Evolutionary conservation across 1,140 invertebrate genomes (phyloP).

Genomic region (Theocolax elegans): DNA sequence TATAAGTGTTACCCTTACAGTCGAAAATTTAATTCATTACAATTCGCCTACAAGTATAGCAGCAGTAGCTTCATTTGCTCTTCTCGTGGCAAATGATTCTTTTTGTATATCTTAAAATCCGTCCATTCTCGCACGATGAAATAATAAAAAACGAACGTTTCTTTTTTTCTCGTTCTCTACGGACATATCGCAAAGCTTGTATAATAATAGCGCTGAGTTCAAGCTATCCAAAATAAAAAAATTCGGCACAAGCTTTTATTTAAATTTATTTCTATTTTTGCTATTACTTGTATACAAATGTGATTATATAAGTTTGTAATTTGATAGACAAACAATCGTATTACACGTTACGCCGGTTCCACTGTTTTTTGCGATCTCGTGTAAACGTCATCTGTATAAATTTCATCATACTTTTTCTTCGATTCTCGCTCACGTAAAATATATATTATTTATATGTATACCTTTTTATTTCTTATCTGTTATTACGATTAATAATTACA

Average conservation of each 20-base stretch:
- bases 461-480: neutral
- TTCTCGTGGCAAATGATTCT: slow-evolving; percentile 16
- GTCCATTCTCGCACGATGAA: slow-evolving; percentile 14
- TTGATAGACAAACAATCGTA: slow-evolving; percentile 23
- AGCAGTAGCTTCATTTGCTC: slow-evolving; percentile 50
- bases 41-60: slow-evolving; percentile 50
- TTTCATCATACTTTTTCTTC: neutral
- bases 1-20: slow-evolving; percentile 46
- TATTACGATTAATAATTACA: slow-evolving; percentile 7
- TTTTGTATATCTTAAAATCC: slow-evolving; percentile 15
- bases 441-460: slow-evolving; percentile 11
- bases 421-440: slow-evolving; percentile 27
- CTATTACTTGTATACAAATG: neutral
- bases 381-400: neutral
- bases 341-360: neutral
- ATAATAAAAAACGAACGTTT: slow-evolving; percentile 13
- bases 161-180: neutral
- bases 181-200: too few species aligned
- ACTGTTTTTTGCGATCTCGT: neutral
- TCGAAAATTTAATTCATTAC: slow-evolving; percentile 42
- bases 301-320: neutral
- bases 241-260: too few species aligned
- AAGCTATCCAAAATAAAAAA: too few species aligned
- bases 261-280: too few species aligned
- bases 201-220: too few species aligned